Base-by-base conservation (phyloP, 2,888 invertebrate species). In the Shargacucullia verbasci region DNA sequence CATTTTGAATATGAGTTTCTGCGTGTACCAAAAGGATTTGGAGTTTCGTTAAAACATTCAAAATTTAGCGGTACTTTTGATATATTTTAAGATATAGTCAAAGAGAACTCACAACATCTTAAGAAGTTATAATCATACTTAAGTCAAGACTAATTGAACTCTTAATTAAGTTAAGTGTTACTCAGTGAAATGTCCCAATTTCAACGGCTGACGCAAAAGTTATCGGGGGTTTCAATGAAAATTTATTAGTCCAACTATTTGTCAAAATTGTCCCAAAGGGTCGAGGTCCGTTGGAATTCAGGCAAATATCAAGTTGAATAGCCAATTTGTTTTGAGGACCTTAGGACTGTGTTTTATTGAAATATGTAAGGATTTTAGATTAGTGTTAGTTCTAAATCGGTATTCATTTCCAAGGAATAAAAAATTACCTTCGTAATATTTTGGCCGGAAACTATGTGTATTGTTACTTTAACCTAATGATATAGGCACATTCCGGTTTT, bases 171-270 rank as follows among this genome's bases (percentile, higher is more conserved):
- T 91, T 88, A 87, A 86, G 81, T 84, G 84, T 85, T 85, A 91
- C 87, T 91, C 83, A 61, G 82, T 83, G 83, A 88, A 89, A 89
- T 83, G 87, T 86, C 84, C 90, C 88, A 87, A 88, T 89, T 90
- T 81, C 80, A 79, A 84, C 84, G 83, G 85, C 87, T 87, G 88
- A 87, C 86, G 87, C 82, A 79, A 81, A 91, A 90, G 83, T 89
- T 92, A 89, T 87, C 84, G 79, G 79, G 88, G 89, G 85, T 88
- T 90, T 91, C 90, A 90, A 90, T 90, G 91, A 86, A 90, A 92
- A 92, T 92, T 90, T 91, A 92, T 92, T 91, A 90, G 87, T 88
- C 84, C 84, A 83, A 92, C 92, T 93, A 92, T 92, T 92, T 90
- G 91, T 92, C 91, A 92, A 89, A 92, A 90, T 91, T 87, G 87